phyloP scores from a whole-genome alignment of 1,140 invertebrate genomes.

The Drosophila ohnishii region DNA sequence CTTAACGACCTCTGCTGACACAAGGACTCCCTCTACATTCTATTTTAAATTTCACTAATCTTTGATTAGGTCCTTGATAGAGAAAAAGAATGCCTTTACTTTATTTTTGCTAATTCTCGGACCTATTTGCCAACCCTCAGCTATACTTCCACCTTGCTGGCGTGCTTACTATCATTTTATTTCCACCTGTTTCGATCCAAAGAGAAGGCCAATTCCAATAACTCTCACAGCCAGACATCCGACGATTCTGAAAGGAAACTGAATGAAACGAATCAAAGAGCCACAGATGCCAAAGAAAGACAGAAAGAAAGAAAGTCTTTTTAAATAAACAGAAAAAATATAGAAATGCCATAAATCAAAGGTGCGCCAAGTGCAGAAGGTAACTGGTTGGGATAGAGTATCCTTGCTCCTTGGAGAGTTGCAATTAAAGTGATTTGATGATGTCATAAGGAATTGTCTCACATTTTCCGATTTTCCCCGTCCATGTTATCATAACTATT shows the following conservation, averaged over 20 bases:
- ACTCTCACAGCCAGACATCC: slow-evolving; percentile 10
- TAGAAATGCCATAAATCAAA: slow-evolving; percentile 12
- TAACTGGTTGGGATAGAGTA: not conserved
- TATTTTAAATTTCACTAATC: not conserved
- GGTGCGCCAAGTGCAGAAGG: slow-evolving; percentile 3
- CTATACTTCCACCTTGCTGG: not conserved
- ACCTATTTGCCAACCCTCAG: not conserved
- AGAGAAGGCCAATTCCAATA: slow-evolving; percentile 4
- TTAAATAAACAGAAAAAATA: not conserved
- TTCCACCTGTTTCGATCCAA: slow-evolving; percentile 16
- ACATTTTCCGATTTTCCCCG: slow-evolving; percentile 41
- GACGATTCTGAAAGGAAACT: slow-evolving; percentile 7
- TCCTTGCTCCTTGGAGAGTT: not conserved
- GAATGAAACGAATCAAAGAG: slow-evolving; percentile 10
- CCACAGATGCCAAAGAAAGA: not conserved
- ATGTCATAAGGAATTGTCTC: slow-evolving; percentile 37
- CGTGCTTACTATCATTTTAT: slow-evolving; percentile 6
- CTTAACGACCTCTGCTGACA: no score
- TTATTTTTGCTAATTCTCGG: no score
- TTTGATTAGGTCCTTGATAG: not conserved
- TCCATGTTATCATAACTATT: slow-evolving; percentile 29
- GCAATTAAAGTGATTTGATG: slow-evolving; percentile 45
- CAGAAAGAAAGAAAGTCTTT: not conserved
- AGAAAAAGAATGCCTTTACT: not conserved
- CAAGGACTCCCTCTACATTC: not conserved